Evolutionary conservation across 2,113 vertebrate genomes (phyloP).

Genomic region (Merops nubicus): DNA sequence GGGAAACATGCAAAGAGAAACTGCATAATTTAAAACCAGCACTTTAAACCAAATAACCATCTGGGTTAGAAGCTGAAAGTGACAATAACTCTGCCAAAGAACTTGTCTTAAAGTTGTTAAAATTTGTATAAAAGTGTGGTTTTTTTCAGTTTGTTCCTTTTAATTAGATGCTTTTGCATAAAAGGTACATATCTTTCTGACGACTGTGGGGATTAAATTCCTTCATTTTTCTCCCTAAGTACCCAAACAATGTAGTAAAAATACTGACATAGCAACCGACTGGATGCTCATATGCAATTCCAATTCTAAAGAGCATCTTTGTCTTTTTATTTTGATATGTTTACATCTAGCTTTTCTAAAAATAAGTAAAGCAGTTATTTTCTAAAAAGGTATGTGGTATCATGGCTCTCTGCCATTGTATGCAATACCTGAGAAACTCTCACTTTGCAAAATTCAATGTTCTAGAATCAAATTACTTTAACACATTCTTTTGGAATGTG

Average conservation of each 20-base stretch:
- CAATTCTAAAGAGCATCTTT: neutral
- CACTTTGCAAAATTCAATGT: neutral
- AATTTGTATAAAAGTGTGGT: neutral
- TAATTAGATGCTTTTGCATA: neutral
- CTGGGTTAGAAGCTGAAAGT: neutral
- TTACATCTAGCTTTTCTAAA: neutral
- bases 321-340: neutral
- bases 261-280: neutral
- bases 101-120: neutral
- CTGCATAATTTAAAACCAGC: neutral
- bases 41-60: neutral
- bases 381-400: neutral
- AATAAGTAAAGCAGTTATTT: neutral
- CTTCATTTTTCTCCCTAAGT: neutral
- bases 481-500: neutral
- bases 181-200: neutral
- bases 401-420: neutral
- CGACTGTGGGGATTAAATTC: neutral
- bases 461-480: neutral
- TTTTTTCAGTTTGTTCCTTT: neutral
- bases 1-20: neutral
- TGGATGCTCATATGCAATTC: neutral
- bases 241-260: neutral
- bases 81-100: neutral
- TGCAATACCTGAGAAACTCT: neutral